Evolutionary conservation across 2,113 vertebrate species (phyloP).

Genomic region (western clawed frog (Xenopus tropicalis)): UCB_Xtro_10.0 CM004448.2:107401001-107401500

Average conservation of each 20-base stretch:
- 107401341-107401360: neutral
- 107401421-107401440: too few relatives aligned
- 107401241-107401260: conserved; percentile 64
- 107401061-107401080: conserved; percentile 46
- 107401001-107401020: conserved; percentile 47
- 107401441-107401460: too few relatives aligned
- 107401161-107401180: conserved; percentile 61
- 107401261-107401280: conserved; percentile 61
- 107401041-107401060: conserved; percentile 44
- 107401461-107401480: too few relatives aligned
- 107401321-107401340: conserved; percentile 5
- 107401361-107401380: too few relatives aligned
- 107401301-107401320: conserved; percentile 25
- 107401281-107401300: conserved; percentile 50
- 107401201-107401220: conserved; percentile 61
- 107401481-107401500: too few relatives aligned
- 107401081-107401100: conserved; percentile 38
- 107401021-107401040: conserved; percentile 38
- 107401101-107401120: conserved; percentile 50
- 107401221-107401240: conserved; percentile 64
- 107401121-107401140: conserved; percentile 53
- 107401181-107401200: conserved; percentile 52
- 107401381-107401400: too few relatives aligned
- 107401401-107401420: too few relatives aligned
- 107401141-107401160: conserved; percentile 52